These are phyloP conservation scores for Amiota minor DNA, from an alignment of 2,888 invertebrate genomes.

Conservation along the genomic window DNA sequence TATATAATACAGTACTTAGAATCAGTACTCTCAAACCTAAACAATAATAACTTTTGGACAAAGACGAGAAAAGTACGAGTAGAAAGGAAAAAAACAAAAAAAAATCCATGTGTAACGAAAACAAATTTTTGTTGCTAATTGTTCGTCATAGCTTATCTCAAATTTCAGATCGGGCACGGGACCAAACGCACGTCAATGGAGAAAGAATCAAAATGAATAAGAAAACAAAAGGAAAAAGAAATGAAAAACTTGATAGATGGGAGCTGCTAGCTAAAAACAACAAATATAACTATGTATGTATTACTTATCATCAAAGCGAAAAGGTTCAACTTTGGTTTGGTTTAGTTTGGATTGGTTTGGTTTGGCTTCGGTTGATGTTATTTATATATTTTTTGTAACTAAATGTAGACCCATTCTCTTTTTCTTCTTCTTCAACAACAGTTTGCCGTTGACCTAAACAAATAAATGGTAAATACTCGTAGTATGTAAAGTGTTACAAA, in stretches of 20 bases:
- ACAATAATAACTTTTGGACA: background rate
- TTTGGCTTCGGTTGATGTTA: background rate
- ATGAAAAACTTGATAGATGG: conserved; percentile 4
- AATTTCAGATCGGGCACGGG: conserved; percentile 53
- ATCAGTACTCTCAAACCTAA: no score
- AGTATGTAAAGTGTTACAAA: conserved; percentile 18
- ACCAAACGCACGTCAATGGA: conserved; percentile 39
- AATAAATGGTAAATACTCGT: conserved; percentile 39
- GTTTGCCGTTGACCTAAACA: conserved; percentile 46
- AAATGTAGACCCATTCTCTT: conserved; percentile 24
- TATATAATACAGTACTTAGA: no score
- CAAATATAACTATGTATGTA: conserved; percentile 10
- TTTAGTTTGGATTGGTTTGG: no score
- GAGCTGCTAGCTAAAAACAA: background rate
- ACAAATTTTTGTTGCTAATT: conserved; percentile 51
- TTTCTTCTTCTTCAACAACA: conserved; percentile 12
- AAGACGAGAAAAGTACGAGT: background rate
- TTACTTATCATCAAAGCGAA: conserved; percentile 14
- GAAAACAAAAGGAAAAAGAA: conserved; percentile 27
- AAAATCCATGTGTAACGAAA: conserved; percentile 11
- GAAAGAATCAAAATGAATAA: conserved; percentile 22
- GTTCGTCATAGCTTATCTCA: conserved; percentile 58
- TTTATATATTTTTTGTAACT: conserved; percentile 8
- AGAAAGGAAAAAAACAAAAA: conserved; percentile 12
- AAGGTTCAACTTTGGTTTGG: background rate